Conservation (phyloP, 2,113 vertebrate genomes). For the Cyphomyrus discorhynchus region DNA sequence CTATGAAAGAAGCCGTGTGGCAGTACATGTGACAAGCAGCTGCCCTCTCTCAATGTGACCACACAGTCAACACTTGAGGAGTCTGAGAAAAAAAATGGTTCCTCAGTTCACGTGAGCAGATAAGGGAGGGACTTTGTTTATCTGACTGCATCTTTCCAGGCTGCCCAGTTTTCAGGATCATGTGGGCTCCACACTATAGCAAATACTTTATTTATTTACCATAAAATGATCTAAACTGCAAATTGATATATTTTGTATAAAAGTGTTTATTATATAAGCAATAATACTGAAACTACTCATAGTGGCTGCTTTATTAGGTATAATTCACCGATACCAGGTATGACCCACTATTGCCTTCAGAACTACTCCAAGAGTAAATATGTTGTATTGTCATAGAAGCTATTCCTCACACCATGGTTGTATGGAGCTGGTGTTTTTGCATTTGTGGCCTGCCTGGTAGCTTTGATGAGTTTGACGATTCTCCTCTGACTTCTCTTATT, state of each 20-base stretch:
- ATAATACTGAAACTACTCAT: not conserved
- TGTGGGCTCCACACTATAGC: not conserved
- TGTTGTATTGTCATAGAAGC: not conserved
- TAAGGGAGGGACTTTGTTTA: not conserved
- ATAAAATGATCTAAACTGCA: not conserved
- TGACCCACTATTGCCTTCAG: not conserved
- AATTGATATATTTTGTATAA: not conserved
- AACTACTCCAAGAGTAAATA: not conserved
- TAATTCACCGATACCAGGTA: not conserved
- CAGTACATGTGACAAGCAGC: constrained; percentile 28
- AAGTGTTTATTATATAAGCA: not conserved
- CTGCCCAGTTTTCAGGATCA: not conserved
- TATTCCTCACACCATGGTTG: not conserved
- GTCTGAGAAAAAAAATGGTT: not conserved
- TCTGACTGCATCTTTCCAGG: not conserved
- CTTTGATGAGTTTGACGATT: not conserved
- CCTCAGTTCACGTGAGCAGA: not conserved
- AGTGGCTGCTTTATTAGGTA: not conserved
- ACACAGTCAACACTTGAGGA: not conserved
- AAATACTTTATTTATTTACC: not conserved
- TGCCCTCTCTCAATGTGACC: not conserved
- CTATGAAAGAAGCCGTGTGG: constrained; percentile 4
- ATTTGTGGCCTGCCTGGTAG: not conserved
- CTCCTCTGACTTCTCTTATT: not conserved
- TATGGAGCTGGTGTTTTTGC: not conserved